Percentiles rank a stretch among this genome's conserved stretches.
Conservation (phyloP, 2,113 vertebrate species). For the Hassar affinis region DNA sequence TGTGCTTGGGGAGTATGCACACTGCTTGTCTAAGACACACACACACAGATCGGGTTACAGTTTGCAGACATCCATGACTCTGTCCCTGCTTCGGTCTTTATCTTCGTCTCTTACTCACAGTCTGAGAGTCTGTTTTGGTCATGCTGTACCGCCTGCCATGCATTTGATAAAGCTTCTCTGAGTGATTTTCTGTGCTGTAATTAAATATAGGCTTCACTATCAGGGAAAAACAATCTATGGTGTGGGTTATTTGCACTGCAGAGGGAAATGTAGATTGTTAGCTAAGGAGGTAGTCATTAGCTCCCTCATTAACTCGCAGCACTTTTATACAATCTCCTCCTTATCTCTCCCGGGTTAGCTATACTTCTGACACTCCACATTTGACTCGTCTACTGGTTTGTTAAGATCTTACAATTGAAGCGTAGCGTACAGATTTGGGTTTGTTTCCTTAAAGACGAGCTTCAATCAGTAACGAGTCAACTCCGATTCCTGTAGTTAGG, state of each 20-base stretch:
- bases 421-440: background rate
- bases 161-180: conserved; percentile 33
- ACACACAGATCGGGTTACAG: conserved; percentile 50
- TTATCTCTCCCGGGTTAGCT: background rate
- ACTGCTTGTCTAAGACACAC: conserved; percentile 41
- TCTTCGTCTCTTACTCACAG: conserved; percentile 35
- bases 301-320: background rate
- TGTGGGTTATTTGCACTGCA: conserved; percentile 1
- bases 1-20: conserved; percentile 43
- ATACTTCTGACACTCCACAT: background rate
- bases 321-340: background rate
- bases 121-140: conserved; percentile 43
- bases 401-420: background rate
- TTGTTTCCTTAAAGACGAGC: background rate
- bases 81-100: conserved; percentile 35
- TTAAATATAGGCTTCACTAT: conserved; percentile 10
- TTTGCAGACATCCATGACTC: conserved; percentile 37
- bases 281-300: background rate
- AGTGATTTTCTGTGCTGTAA: conserved; percentile 19
- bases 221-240: background rate
- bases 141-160: conserved; percentile 39
- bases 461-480: background rate
- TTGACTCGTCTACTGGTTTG: background rate
- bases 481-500: no score
- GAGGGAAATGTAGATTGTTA: background rate